A percentile compares a stretch with the other conserved stretches of the same genome.
Evolutionary conservation across 2,797 vertebrate genomes (phyloP).

Genomic region (Lithobates pipiens): DNA sequence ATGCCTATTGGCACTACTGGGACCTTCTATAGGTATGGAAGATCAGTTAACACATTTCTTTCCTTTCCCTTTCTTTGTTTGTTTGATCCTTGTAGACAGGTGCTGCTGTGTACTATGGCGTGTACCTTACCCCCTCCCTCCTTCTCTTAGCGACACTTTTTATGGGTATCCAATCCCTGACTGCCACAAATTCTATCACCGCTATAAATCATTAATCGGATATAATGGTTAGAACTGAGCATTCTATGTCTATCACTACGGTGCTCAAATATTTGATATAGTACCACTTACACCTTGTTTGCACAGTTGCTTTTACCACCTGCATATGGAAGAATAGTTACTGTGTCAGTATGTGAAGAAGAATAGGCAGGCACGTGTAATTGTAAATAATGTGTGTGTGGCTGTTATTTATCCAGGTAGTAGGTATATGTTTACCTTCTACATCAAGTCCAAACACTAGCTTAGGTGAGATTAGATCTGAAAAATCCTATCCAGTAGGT

Average conservation of each 20-base stretch:
- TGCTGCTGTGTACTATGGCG: slow-evolving; percentile 64
- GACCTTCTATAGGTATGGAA: slow-evolving; percentile 72
- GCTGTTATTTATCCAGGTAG: slow-evolving; percentile 46
- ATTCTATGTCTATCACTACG: background rate
- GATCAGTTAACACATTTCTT: slow-evolving; percentile 78
- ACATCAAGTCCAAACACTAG: slow-evolving; percentile 5
- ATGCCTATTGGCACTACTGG: slow-evolving; percentile 74
- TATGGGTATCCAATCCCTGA: slow-evolving; percentile 18
- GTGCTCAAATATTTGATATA: slow-evolving; percentile 35
- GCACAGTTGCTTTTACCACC: slow-evolving; percentile 43
- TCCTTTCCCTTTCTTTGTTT: slow-evolving; percentile 70
- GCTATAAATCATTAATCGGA: slow-evolving; percentile 28
- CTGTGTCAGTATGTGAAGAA: slow-evolving; percentile 53
- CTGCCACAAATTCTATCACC: slow-evolving; percentile 1
- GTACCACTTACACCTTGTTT: slow-evolving; percentile 25
- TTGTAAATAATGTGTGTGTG: slow-evolving; percentile 55
- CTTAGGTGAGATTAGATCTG: background rate
- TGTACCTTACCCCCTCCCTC: slow-evolving; percentile 3
- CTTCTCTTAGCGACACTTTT: slow-evolving; percentile 45
- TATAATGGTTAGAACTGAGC: slow-evolving; percentile 17
- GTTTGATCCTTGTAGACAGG: slow-evolving; percentile 70
- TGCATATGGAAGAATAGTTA: slow-evolving; percentile 18
- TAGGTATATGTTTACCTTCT: slow-evolving; percentile 26
- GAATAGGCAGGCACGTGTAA: slow-evolving; percentile 62
- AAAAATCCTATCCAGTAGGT: background rate